Base-by-base conservation (phyloP, 2,797 vertebrate genomes). In the Loriculus beryllinus region DNA sequence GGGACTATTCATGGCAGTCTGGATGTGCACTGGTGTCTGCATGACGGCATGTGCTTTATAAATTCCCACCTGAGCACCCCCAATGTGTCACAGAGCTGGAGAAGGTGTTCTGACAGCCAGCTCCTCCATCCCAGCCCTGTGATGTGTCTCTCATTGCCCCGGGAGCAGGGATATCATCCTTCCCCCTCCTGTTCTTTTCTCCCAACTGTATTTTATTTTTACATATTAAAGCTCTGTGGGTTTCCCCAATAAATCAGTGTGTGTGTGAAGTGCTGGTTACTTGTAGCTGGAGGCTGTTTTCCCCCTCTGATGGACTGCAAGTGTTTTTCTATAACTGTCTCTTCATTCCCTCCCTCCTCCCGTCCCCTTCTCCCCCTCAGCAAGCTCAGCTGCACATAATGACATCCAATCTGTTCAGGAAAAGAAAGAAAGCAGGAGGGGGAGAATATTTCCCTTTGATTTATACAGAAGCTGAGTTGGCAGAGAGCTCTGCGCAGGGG, bases 331-430 rank as follows among this genome's bases (percentile, higher is more conserved):
- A 88, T 95, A 96, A 91, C 71, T 72, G 72, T 92, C 96, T 95
- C 95, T 94, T 92, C 90, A 91, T 88, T 77, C 88, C 94, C 92
- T 92, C 88, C 37, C 94, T 96, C 94, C 91, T 93, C 85, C 95
- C 60, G 85, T 91, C 93, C 93, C 83, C 93, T 86, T 86, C 92
- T 89, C 93, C 95, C 95, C 93, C 90, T 94, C 93, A 93, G 93
- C 92, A 65, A 96, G 97, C 96, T 96, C 95, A 97, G 96, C 94
- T 97, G 97, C 96, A 96, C 97, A 97, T 96, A 97, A 97, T 96
- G 96, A 96, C 95, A 97, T 93, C 96, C 96, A 97, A 97, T 97
- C 97, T 97, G 97, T 97, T 97, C 97, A 96, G 97, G 96, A 97
- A 97, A 97, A 95, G 91, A 83, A 83, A 95, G 94, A 95, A 96